Conservation (phyloP, 1,140 invertebrate genomes). For the Pygmarrhopalites habei region DNA sequence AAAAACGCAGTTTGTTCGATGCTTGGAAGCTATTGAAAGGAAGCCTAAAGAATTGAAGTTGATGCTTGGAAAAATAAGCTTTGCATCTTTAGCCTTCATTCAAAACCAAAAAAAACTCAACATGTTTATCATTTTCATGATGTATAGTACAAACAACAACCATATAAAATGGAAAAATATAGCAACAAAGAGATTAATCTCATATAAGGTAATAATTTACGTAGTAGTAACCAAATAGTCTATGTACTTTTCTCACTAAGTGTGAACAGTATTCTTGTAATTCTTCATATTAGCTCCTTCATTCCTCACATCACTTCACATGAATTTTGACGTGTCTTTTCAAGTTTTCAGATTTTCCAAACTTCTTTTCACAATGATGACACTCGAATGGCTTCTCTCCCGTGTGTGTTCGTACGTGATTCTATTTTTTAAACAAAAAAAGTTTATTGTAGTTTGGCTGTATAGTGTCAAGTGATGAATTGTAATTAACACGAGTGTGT, state of each 20-base stretch:
- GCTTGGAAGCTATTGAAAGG: too few relatives aligned
- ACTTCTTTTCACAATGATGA: conserved; percentile 7
- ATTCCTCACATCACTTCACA: not conserved
- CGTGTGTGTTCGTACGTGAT: too few relatives aligned
- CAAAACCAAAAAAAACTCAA: too few relatives aligned
- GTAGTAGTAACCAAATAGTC: not conserved
- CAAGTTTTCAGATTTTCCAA: conserved; percentile 8
- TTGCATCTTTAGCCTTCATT: too few relatives aligned
- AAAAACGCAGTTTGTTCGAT: too few relatives aligned
- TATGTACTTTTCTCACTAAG: not conserved
- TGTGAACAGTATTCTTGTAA: not conserved
- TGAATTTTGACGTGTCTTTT: conserved; percentile 6
- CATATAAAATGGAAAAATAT: not conserved
- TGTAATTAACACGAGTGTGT: conserved; percentile 10
- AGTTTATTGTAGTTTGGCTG: too few relatives aligned
- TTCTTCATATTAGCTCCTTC: not conserved
- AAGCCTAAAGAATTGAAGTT: too few relatives aligned
- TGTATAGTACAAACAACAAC: not conserved
- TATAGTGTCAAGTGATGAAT: too few relatives aligned
- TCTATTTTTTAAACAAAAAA: too few relatives aligned
- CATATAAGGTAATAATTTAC: not conserved
- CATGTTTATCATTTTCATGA: not conserved
- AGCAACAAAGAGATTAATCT: not conserved
- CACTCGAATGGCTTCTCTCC: too few relatives aligned
- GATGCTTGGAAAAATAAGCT: too few relatives aligned